phyloP scores from a whole-genome alignment of 2,888 invertebrate genomes.

The Platycheirus albimanus region DNA sequence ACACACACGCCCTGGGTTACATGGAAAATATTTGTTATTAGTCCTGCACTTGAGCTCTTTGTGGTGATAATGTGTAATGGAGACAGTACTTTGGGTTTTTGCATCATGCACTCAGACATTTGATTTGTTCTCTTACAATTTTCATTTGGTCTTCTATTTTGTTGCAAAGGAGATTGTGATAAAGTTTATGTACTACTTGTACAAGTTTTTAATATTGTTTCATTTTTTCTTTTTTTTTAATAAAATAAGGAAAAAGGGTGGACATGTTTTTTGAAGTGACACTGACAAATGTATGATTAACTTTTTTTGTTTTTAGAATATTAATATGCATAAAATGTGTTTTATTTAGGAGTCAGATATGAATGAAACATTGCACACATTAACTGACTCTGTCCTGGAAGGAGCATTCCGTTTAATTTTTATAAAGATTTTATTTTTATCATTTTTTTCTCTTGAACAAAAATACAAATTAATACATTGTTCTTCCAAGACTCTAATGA shows the following conservation, averaged over 20 bases:
- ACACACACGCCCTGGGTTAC: slow-evolving; percentile 43
- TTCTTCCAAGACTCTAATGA: no score
- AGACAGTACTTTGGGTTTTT: slow-evolving; percentile 54
- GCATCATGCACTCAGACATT: slow-evolving; percentile 57
- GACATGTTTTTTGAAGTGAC: background rate
- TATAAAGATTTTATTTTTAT: no score
- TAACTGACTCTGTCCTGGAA: no score
- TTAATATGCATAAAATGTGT: no score
- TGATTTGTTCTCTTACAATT: slow-evolving; percentile 56
- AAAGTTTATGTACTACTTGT: slow-evolving; percentile 4
- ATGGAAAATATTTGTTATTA: slow-evolving; percentile 68
- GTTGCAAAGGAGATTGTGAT: slow-evolving; percentile 15
- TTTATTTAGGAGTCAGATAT: no score
- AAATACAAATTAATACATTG: no score
- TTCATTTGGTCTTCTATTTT: slow-evolving; percentile 10
- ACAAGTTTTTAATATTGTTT: slow-evolving; percentile 3
- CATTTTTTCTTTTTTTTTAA: slow-evolving; percentile 1
- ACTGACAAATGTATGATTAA: slow-evolving; percentile 36
- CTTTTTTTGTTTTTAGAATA: background rate
- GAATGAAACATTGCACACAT: no score
- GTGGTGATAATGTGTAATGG: slow-evolving; percentile 66
- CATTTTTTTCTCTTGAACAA: no score
- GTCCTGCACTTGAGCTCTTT: slow-evolving; percentile 29
- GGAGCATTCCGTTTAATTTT: no score
- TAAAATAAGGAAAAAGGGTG: background rate